phyloP scores from a whole-genome alignment of 1,140 invertebrate species.

The Epicauta chinensis region DNA sequence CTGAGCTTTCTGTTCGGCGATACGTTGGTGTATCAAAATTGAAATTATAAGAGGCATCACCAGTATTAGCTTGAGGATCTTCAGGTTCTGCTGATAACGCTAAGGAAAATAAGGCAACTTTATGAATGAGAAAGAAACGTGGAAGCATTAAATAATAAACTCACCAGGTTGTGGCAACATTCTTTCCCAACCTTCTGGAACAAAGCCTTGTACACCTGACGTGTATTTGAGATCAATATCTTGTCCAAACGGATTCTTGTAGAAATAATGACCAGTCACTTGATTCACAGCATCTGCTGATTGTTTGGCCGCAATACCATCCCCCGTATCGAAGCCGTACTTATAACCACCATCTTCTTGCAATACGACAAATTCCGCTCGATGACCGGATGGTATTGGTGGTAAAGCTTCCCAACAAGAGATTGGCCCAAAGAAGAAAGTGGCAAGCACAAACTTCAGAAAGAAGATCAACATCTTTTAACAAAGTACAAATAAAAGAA shows the following conservation, averaged over 20 bases:
- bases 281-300: conserved; percentile 22
- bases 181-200: conserved; percentile 13
- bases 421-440: no score
- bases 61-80: not conserved
- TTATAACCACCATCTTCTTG: conserved; percentile 23
- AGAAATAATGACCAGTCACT: conserved; percentile 23
- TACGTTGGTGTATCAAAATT: conserved; percentile 21
- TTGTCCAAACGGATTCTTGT: conserved; percentile 15
- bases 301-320: conserved; percentile 11
- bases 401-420: conserved; percentile 15
- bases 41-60: conserved; percentile 25
- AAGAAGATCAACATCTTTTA: no score
- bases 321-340: conserved; percentile 31
- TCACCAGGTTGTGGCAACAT: not conserved
- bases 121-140: no score
- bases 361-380: conserved; percentile 21
- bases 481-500: no score
- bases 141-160: not conserved
- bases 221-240: conserved; percentile 22
- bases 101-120: no score
- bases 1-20: conserved; percentile 26
- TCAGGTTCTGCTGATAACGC: not conserved
- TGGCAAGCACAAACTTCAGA: no score
- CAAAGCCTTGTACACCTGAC: conserved; percentile 20
- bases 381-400: conserved; percentile 20